phyloP scores from a whole-genome alignment of 2,888 invertebrate genomes.

The Drosophila emarginata region DNA sequence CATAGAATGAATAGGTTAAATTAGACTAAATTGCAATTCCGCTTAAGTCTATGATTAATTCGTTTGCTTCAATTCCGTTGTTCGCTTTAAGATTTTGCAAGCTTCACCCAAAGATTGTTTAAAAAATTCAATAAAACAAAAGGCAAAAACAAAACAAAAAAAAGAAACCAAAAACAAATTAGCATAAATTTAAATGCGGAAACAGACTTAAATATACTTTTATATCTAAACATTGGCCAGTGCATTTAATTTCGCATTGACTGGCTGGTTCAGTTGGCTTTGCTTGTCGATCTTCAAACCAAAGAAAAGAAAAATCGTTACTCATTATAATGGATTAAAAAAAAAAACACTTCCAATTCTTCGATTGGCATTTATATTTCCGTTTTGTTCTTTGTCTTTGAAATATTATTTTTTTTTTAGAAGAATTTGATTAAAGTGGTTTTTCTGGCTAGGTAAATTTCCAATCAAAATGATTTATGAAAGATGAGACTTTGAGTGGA shows the following conservation, averaged over 20 bases:
- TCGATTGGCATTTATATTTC: constrained; percentile 27
- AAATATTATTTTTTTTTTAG: background rate
- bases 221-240: constrained; percentile 16
- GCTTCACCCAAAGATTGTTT: constrained; percentile 6
- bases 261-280: background rate
- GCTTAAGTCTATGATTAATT: constrained; percentile 30
- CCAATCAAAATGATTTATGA: background rate
- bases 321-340: constrained; percentile 31
- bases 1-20: constrained; percentile 17
- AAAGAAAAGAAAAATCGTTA: constrained; percentile 29
- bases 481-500: background rate
- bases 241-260: constrained; percentile 10
- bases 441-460: constrained; percentile 44
- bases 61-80: too few species aligned
- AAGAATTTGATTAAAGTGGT: constrained; percentile 38
- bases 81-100: constrained; percentile 26
- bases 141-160: background rate
- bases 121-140: constrained; percentile 3
- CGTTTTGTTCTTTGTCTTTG: constrained; percentile 39
- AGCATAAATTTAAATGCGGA: constrained; percentile 61
- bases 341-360: constrained; percentile 14
- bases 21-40: constrained; percentile 16
- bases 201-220: constrained; percentile 39
- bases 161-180: constrained; percentile 31
- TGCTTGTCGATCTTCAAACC: constrained; percentile 3